These are phyloP conservation scores for Macrobrachium rosenbergii DNA, from an alignment of 1,140 invertebrate species.

Conservation along the genomic window DNA sequence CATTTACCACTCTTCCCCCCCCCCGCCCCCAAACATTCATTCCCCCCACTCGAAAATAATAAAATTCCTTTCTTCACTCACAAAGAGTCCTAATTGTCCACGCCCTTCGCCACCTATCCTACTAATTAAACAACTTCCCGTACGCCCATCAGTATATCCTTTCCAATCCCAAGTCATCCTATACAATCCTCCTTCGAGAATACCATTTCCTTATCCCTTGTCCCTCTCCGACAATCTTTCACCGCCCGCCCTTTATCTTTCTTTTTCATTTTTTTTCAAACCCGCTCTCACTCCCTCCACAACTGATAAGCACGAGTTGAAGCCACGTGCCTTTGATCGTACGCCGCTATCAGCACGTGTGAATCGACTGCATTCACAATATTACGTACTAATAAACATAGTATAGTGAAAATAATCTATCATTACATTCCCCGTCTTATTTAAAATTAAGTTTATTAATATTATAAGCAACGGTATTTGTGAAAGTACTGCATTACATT, in stretches of 20 bases:
- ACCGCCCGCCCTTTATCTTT: background rate
- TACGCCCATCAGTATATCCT: too few species aligned
- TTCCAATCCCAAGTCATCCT: too few species aligned
- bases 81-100: background rate
- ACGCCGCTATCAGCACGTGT: conserved; percentile 26
- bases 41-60: too few species aligned
- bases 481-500: too few species aligned
- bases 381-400: conserved; percentile 13
- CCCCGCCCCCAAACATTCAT: background rate
- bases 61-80: background rate
- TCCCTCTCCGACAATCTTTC: too few species aligned
- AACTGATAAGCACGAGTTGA: conserved; percentile 17
- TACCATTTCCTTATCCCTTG: too few species aligned
- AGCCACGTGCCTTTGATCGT: conserved; percentile 32
- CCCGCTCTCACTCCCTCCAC: background rate
- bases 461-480: too few species aligned
- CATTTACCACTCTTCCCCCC: too few species aligned
- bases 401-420: background rate
- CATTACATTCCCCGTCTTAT: too few species aligned
- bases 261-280: background rate
- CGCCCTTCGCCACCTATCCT: background rate
- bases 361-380: background rate
- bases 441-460: too few species aligned
- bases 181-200: too few species aligned
- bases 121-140: too few species aligned